These are phyloP conservation scores for Lepeophtheirus salmonis DNA, from an alignment of 1,140 invertebrate species.

Conservation along the genomic window DNA sequence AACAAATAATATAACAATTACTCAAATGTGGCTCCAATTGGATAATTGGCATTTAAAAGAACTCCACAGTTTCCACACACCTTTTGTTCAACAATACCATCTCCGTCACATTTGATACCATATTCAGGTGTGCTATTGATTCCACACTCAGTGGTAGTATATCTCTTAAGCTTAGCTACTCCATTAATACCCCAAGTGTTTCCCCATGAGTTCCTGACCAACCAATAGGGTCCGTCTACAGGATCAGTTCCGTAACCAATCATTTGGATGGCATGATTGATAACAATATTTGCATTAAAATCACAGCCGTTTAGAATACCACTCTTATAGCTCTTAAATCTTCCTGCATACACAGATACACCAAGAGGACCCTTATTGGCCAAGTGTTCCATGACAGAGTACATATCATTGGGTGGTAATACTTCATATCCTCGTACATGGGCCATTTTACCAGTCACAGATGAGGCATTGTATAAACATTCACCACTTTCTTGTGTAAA, in stretches of 20 bases:
- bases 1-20: background rate
- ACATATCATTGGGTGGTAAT: slow-evolving; percentile 17
- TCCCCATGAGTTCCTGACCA: slow-evolving; percentile 35
- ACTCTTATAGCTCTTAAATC: background rate
- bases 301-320: slow-evolving; percentile 11
- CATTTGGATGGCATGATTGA: slow-evolving; percentile 35
- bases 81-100: slow-evolving; percentile 13
- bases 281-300: slow-evolving; percentile 5
- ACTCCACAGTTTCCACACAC: slow-evolving; percentile 15
- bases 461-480: background rate
- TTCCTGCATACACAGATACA: slow-evolving; percentile 21
- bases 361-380: slow-evolving; percentile 17
- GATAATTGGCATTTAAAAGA: slow-evolving; percentile 13
- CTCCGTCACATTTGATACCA: slow-evolving; percentile 9
- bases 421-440: slow-evolving; percentile 26
- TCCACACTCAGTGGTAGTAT: slow-evolving; percentile 31
- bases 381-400: slow-evolving; percentile 17
- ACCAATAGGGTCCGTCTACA: slow-evolving; percentile 32
- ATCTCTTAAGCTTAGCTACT: slow-evolving; percentile 34
- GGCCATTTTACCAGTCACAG: background rate
- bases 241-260: slow-evolving; percentile 26
- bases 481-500: background rate
- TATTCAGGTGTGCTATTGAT: slow-evolving; percentile 35
- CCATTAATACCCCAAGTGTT: slow-evolving; percentile 34
- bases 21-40: slow-evolving; percentile 2